These are phyloP conservation scores for Cervus canadensis DNA, from an alignment of 2,113 vertebrate species.

Conservation along the genomic window DNA sequence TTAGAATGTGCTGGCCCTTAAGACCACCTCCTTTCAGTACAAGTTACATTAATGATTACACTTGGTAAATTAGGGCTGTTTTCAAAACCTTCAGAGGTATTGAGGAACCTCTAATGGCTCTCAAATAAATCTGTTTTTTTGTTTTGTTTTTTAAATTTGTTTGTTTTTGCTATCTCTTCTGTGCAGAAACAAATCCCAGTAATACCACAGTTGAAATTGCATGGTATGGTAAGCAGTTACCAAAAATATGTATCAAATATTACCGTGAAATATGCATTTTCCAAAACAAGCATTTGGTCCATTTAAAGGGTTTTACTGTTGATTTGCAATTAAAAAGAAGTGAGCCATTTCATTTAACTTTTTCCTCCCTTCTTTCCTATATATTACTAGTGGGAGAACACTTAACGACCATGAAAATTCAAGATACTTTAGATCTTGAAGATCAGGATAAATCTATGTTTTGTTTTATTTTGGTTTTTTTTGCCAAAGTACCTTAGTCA, in stretches of 20 bases:
- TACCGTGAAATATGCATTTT: background rate
- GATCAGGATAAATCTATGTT: conserved; percentile 22
- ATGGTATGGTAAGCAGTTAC: background rate
- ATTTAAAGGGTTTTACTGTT: background rate
- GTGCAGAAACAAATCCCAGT: background rate
- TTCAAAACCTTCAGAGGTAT: background rate
- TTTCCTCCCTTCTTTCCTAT: conserved; percentile 28
- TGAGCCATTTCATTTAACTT: conserved; percentile 28
- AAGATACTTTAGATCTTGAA: conserved; percentile 44
- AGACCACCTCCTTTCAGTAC: background rate
- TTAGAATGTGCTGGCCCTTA: background rate
- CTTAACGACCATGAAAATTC: conserved; percentile 18
- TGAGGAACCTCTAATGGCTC: background rate
- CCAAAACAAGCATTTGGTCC: background rate
- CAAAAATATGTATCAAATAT: background rate
- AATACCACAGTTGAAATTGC: background rate
- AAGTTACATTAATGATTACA: background rate
- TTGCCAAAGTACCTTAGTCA: conserved; percentile 30
- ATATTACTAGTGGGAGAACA: conserved; percentile 51
- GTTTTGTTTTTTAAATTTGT: background rate
- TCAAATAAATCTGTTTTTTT: background rate
- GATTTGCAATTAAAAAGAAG: conserved; percentile 5
- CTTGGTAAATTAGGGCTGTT: background rate
- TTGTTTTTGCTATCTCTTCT: background rate
- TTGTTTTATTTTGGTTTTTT: background rate